These are phyloP conservation scores for Pseudomyrmex dendroicus DNA, from an alignment of 1,140 invertebrate species.

Conservation along the genomic window DNA sequence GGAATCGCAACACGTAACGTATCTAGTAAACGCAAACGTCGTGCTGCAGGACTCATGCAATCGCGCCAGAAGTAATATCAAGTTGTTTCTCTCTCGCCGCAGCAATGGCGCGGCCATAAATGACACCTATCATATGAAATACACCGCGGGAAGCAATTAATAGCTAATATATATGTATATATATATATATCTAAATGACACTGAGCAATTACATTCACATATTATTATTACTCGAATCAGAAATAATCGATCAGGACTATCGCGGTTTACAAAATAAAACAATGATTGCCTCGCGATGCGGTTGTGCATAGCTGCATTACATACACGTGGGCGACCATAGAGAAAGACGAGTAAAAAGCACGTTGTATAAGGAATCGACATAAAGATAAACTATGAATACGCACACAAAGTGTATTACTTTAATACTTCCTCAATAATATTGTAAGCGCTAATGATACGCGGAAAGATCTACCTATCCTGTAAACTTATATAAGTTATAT, in stretches of 20 bases:
- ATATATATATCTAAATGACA: conserved; percentile 55
- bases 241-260: conserved; percentile 62
- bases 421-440: conserved; percentile 8
- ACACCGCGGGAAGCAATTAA: conserved; percentile 71
- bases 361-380: no score
- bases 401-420: not conserved
- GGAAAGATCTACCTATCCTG: no score
- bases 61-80: conserved; percentile 64
- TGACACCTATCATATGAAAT: conserved; percentile 72
- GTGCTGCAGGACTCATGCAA: conserved; percentile 37
- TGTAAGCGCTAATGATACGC: not conserved
- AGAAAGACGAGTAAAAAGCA: not conserved
- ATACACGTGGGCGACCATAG: not conserved
- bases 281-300: conserved; percentile 3
- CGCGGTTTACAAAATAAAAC: conserved; percentile 2
- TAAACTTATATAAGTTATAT: no score
- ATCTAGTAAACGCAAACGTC: not conserved
- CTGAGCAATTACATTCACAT: conserved; percentile 63
- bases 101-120: conserved; percentile 61
- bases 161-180: no score
- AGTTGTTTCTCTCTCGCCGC: conserved; percentile 56
- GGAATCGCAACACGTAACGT: conserved; percentile 6
- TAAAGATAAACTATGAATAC: not conserved
- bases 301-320: not conserved
- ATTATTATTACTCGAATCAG: conserved; percentile 66